Base-by-base conservation (phyloP, 2,888 invertebrate species). In the Acleris holmiana region DNA sequence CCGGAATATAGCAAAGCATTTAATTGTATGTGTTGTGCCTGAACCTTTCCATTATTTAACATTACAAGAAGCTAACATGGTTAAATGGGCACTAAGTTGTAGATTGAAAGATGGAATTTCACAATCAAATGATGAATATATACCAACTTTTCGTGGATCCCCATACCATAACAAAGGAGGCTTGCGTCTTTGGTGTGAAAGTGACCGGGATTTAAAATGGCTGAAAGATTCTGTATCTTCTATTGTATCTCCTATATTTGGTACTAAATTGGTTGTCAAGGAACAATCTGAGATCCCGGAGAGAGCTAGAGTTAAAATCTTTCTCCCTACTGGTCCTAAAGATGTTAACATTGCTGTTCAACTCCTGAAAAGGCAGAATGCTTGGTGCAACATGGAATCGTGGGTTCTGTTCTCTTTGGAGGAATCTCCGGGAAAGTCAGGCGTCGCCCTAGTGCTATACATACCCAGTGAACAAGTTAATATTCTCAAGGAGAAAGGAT, bases 191-290 rank as follows among this genome's bases (percentile, higher is more conserved):
- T 64, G 64, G 64, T 58, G 58, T 13, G 64, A 64, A 23, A 64
- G 64, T 4, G 58, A 64, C 19, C n/a, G 58, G n/a, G 64, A 64
- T 40, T 40, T 64, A n/a, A 58, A 19, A 54, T 64, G 64, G 64
- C 25, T 64, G 17, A 64, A 41, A 19, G 58, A 64, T 7, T 19
- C 58, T 13, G 19, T 64, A 1, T n/a, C 40, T 1, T 17, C 40
- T 10, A 21, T 58, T 15, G 53, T 25, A 2, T 58, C 64, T 1
- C 64, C 64, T 5, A 51, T 48, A 8, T 17, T 48, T n/a, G 64
- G 29, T 1, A 48, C 53, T 13, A 53, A 48, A 25, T 25, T 64
- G 8, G 25, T 53, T 15, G 48, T 58, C 4, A 53, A 19, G n/a
- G 19, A 54, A 8, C 64, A 54, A 54, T 25, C 3, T 15, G 41